These are phyloP conservation scores for Pammene aurita DNA, from an alignment of 2,888 invertebrate genomes.

Conservation along the genomic window DNA sequence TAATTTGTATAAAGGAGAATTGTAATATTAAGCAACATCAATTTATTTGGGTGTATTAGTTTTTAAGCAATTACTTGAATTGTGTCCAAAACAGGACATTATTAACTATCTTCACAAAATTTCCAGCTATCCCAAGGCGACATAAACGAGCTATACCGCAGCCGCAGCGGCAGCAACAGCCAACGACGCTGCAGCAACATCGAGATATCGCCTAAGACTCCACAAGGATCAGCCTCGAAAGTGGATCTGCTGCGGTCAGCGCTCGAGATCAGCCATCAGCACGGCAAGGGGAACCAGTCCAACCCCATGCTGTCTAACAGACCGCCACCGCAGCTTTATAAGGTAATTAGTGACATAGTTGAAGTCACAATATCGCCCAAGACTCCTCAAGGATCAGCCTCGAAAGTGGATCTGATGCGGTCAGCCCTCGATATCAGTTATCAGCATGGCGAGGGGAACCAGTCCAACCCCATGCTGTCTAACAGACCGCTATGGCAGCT, in stretches of 20 bases:
- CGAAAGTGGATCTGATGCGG: not conserved
- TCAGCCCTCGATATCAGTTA: conserved; percentile 63
- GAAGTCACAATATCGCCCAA: conserved; percentile 55
- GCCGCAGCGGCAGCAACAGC: conserved; percentile 77
- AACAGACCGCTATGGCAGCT: conserved; percentile 48
- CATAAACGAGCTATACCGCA: conserved; percentile 76
- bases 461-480: conserved; percentile 83
- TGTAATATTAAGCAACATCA: too few relatives aligned
- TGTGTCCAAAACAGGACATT: not conserved
- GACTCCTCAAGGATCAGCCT: conserved; percentile 41
- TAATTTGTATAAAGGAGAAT: too few relatives aligned
- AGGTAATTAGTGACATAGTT: conserved; percentile 54
- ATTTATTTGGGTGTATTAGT: too few relatives aligned
- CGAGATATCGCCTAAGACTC: conserved; percentile 71
- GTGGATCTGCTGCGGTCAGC: conserved; percentile 88
- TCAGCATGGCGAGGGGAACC: conserved; percentile 79
- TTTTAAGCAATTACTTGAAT: too few relatives aligned
- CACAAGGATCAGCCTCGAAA: conserved; percentile 81
- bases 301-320: conserved; percentile 81
- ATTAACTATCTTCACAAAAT: not conserved
- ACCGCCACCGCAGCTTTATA: conserved; percentile 65
- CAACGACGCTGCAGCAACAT: conserved; percentile 84
- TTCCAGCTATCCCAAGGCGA: conserved; percentile 80
- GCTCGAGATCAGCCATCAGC: conserved; percentile 85
- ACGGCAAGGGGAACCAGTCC: conserved; percentile 82